These are phyloP conservation scores for Hemitrygon akajei DNA, from an alignment of 2,797 vertebrate genomes.

Conservation along the genomic window DNA sequence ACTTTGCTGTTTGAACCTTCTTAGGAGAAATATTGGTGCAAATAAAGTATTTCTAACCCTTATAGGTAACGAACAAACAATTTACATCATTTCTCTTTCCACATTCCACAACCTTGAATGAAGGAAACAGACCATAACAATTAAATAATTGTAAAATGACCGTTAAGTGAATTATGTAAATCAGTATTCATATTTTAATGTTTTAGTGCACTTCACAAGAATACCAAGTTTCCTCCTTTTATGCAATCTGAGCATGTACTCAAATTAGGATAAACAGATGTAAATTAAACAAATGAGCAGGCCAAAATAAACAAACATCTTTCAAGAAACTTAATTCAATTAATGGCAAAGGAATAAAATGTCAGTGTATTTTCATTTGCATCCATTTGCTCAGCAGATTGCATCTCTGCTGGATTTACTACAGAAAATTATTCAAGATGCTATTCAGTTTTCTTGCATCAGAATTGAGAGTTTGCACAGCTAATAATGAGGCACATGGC, in stretches of 20 bases:
- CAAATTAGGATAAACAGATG: conserved; percentile 21
- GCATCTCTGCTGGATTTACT: not conserved
- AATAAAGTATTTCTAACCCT: conserved; percentile 16
- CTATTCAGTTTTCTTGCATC: not conserved
- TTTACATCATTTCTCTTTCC: not conserved
- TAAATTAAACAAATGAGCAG: conserved; percentile 4
- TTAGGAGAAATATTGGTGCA: conserved; percentile 11
- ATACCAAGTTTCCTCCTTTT: conserved; percentile 1
- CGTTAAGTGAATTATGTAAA: not conserved
- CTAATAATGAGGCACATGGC: not conserved
- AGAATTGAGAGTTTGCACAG: conserved; percentile 13
- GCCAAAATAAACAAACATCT: conserved; percentile 5
- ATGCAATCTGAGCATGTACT: conserved; percentile 28
- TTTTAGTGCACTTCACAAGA: conserved; percentile 35
- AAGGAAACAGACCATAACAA: not conserved
- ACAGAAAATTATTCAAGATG: not conserved
- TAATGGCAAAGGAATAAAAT: not conserved
- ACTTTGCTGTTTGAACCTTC: not conserved
- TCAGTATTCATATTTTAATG: not conserved
- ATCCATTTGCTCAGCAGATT: not conserved
- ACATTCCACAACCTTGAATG: not conserved
- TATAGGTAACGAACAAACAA: not conserved
- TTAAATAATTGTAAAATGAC: not conserved
- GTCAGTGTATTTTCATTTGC: not conserved
- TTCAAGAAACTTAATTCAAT: conserved; percentile 16